Evolutionary conservation across 2,113 vertebrate genomes (phyloP).

Genomic region (Poecile atricapillus): DNA sequence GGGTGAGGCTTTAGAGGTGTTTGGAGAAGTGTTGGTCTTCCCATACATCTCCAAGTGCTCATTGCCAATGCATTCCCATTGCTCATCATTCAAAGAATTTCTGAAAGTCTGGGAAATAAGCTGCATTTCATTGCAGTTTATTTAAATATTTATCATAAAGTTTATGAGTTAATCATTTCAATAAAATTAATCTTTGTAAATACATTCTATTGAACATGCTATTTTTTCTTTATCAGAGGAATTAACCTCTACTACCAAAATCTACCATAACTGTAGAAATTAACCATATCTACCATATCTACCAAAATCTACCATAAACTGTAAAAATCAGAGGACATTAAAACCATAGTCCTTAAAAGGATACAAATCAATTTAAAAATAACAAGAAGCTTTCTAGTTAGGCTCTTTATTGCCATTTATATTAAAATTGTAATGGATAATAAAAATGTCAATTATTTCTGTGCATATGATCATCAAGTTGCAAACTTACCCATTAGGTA

Average conservation of each 20-base stretch:
- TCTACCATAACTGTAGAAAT: not conserved
- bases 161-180: not conserved
- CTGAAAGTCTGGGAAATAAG: not conserved
- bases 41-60: not conserved
- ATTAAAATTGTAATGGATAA: not conserved
- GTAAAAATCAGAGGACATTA: not conserved
- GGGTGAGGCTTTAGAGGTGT: not conserved
- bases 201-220: not conserved
- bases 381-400: slow-evolving; percentile 7
- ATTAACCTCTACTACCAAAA: slow-evolving; percentile 12
- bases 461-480: not conserved
- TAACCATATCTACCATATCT: not conserved
- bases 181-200: not conserved
- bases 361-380: slow-evolving; percentile 9
- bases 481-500: not conserved
- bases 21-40: not conserved
- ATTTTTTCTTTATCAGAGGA: slow-evolving; percentile 17
- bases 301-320: not conserved
- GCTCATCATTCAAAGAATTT: not conserved
- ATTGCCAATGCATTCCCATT: not conserved
- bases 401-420: not conserved
- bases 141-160: not conserved
- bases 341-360: not conserved
- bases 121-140: not conserved
- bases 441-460: not conserved